phyloP scores from a whole-genome alignment of 2,797 vertebrate genomes.

The Acomys russatus region DNA sequence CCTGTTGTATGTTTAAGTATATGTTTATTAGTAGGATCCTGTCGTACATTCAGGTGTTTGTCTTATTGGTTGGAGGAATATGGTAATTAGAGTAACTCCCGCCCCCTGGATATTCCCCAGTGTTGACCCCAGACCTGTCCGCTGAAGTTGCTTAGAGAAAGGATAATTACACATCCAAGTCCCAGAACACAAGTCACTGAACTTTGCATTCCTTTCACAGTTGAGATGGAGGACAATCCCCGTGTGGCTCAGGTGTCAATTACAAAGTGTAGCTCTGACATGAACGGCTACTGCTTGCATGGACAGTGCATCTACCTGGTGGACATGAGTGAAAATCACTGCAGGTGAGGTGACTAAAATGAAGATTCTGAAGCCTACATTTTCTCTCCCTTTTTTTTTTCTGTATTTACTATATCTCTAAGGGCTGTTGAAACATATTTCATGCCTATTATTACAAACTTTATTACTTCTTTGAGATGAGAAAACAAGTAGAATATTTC shows the following conservation, averaged over 20 bases:
- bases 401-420: neutral
- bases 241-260: slow-evolving; percentile 86
- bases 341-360: slow-evolving; percentile 84
- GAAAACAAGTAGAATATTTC: neutral
- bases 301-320: slow-evolving; percentile 89
- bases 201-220: slow-evolving; percentile 77
- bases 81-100: neutral
- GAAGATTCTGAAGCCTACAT: neutral
- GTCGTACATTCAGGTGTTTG: neutral
- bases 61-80: neutral
- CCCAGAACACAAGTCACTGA: neutral
- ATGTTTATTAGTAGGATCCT: neutral
- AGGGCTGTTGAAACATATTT: neutral
- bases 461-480: neutral
- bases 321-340: slow-evolving; percentile 87
- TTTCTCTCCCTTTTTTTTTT: neutral
- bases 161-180: neutral
- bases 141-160: neutral
- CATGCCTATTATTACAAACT: neutral
- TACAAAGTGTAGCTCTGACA: slow-evolving; percentile 86
- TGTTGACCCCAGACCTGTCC: neutral
- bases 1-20: neutral
- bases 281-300: slow-evolving; percentile 90
- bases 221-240: slow-evolving; percentile 86
- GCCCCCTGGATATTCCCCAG: neutral